Evolutionary conservation across 2,888 invertebrate species (phyloP).

Genomic region (Pheosia tremula): DNA sequence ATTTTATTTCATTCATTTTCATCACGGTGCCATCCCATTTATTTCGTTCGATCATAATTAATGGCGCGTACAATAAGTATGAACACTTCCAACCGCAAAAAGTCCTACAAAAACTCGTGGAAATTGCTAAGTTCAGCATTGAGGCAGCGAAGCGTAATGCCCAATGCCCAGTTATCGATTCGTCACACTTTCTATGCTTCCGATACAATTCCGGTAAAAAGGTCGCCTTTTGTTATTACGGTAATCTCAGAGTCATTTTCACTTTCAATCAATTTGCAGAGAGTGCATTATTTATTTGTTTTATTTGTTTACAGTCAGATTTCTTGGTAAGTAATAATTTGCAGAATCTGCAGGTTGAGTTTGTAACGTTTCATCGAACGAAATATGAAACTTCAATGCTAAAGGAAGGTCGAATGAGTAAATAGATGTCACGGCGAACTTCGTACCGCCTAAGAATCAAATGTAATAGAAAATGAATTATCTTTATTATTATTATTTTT

Average conservation of each 20-base stretch:
- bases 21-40: no score
- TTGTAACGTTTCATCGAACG: not conserved
- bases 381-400: not conserved
- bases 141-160: not conserved
- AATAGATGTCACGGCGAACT: no score
- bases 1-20: no score
- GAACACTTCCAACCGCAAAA: not conserved
- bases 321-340: no score
- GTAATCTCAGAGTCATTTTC: not conserved
- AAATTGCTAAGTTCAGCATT: conserved; percentile 4
- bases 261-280: not conserved
- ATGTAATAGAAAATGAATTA: no score
- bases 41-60: not conserved
- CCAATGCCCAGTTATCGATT: conserved; percentile 4
- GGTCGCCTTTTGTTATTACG: not conserved
- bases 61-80: not conserved
- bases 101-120: conserved; percentile 6
- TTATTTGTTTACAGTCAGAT: not conserved
- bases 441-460: no score
- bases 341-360: not conserved
- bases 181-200: conserved; percentile 6
- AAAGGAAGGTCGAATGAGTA: not conserved
- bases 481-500: no score
- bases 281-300: not conserved
- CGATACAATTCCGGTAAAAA: conserved; percentile 1